phyloP scores from a whole-genome alignment of 2,888 invertebrate species.

The Athalia rosae region DNA sequence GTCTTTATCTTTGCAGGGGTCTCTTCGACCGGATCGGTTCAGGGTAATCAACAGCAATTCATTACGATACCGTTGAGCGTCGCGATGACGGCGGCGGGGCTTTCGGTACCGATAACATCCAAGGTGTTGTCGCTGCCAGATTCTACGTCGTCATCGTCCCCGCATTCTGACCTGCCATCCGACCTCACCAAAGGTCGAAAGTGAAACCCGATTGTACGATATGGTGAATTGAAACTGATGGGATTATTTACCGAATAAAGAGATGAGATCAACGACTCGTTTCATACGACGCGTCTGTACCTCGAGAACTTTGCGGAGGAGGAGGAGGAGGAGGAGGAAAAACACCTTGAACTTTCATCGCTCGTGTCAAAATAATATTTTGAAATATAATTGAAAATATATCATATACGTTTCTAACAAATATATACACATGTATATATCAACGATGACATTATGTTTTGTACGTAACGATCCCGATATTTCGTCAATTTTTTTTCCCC shows the following conservation, averaged over 20 bases:
- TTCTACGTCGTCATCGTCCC: conserved; percentile 59
- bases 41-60: conserved; percentile 76
- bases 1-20: conserved; percentile 57
- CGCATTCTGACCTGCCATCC: conserved; percentile 66
- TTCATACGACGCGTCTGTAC: too few relatives aligned
- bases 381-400: neutral
- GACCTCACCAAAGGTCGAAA: conserved; percentile 69
- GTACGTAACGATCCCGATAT: neutral
- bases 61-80: conserved; percentile 84
- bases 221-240: neutral
- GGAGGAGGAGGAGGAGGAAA: too few relatives aligned
- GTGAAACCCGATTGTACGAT: conserved; percentile 48
- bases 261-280: too few relatives aligned
- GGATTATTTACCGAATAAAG: too few relatives aligned
- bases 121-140: conserved; percentile 64
- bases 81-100: conserved; percentile 77
- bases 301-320: too few relatives aligned
- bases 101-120: conserved; percentile 66
- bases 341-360: neutral
- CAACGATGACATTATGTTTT: neutral
- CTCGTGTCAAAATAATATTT: conserved; percentile 1
- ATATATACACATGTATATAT: neutral
- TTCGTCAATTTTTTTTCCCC: neutral
- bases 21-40: conserved; percentile 63
- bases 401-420: neutral